phyloP scores from a whole-genome alignment of 2,797 vertebrate genomes.

The Paedocypris micromegethes region DNA sequence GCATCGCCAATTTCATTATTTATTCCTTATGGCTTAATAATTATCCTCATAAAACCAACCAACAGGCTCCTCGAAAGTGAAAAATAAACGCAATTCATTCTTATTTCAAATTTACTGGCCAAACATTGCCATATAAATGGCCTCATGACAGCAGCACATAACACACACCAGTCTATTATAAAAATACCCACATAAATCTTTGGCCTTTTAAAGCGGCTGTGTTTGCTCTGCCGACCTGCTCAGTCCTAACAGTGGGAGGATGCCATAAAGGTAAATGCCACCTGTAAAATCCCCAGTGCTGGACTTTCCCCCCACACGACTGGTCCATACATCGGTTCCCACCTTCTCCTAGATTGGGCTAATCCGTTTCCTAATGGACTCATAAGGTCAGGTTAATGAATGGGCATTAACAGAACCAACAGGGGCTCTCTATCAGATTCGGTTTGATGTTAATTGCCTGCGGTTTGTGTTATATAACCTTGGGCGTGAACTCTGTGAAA shows the following conservation, averaged over 20 bases:
- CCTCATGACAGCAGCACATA: constrained; percentile 1
- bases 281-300: constrained; percentile 5
- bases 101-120: constrained; percentile 3
- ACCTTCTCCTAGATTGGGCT: constrained; percentile 13
- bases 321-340: constrained; percentile 17
- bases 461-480: constrained; percentile 48
- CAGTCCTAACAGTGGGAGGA: not conserved
- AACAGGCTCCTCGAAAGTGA: constrained; percentile 16
- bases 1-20: not conserved
- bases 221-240: not conserved
- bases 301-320: not conserved
- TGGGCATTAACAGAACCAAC: constrained; percentile 35
- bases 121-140: constrained; percentile 22
- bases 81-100: not conserved
- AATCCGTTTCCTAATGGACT: constrained; percentile 39
- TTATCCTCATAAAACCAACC: constrained; percentile 24
- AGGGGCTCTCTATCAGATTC: constrained; percentile 48
- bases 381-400: constrained; percentile 40
- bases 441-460: constrained; percentile 51
- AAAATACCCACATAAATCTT: constrained; percentile 20
- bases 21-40: constrained; percentile 5
- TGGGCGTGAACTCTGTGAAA: constrained; percentile 37
- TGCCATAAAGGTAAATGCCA: constrained; percentile 6
- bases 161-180: constrained; percentile 29
- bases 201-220: constrained; percentile 6